Conservation (phyloP, 2,888 invertebrate genomes). For the Petrophora chlorosata region DNA sequence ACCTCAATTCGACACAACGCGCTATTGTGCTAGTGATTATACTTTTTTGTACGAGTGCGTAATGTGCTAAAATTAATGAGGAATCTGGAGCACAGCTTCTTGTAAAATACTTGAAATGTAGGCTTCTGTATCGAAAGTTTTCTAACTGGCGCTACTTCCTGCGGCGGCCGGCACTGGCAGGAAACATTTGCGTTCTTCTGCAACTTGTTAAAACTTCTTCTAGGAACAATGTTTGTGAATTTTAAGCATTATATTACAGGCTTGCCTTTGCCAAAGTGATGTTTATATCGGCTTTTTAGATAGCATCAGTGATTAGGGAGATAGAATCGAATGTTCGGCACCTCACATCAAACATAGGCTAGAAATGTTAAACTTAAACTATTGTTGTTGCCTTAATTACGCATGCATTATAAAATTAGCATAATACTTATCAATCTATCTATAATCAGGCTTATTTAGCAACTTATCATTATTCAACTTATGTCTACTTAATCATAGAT, state of each 20-base stretch:
- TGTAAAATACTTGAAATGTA: conserved; percentile 6
- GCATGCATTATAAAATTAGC: no score
- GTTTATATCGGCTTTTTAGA: not conserved
- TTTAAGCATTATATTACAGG: not conserved
- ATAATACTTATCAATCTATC: no score
- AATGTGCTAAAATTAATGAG: conserved; percentile 19
- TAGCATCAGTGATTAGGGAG: not conserved
- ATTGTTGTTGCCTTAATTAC: no score
- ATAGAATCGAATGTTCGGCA: not conserved
- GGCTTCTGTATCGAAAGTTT: conserved; percentile 18
- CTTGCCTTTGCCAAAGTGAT: not conserved
- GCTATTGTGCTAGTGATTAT: conserved; percentile 51
- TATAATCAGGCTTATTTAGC: conserved; percentile 1
- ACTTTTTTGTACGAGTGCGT: conserved; percentile 18
- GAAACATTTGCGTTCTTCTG: not conserved
- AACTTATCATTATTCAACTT: conserved; percentile 2
- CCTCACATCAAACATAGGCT: no score
- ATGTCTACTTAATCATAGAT: not conserved
- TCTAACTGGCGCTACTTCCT: conserved; percentile 3
- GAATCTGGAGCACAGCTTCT: conserved; percentile 12
- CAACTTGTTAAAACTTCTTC: conserved; percentile 17
- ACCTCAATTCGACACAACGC: conserved; percentile 78
- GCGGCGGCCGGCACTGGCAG: not conserved
- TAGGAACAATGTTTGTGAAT: not conserved
- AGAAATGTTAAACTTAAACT: no score